Evolutionary conservation across 2,113 vertebrate genomes (phyloP).

Genomic region (Microtus oregoni): DNA sequence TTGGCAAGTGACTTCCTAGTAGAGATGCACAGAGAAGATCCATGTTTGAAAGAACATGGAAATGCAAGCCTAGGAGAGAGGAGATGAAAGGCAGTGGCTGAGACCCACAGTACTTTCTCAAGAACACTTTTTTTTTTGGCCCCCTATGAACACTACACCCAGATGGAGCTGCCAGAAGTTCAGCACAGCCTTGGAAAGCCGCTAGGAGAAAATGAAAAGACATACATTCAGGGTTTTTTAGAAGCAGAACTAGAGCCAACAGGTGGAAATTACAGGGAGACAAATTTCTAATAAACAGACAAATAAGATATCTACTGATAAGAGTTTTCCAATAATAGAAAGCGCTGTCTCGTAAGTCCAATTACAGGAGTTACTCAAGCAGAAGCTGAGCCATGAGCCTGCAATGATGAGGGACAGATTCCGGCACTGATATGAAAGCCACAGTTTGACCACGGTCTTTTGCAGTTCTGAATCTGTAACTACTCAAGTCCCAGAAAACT

Average conservation of each 20-base stretch:
- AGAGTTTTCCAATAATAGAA: conserved; percentile 18
- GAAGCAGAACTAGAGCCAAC: not conserved
- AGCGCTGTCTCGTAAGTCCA: not conserved
- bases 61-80: not conserved
- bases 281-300: not conserved
- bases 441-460: not conserved
- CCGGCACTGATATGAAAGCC: not conserved
- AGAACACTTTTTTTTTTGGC: not conserved
- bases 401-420: conserved; percentile 42
- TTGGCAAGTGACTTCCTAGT: not conserved
- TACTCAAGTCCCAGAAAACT: not conserved
- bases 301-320: conserved; percentile 5
- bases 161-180: not conserved
- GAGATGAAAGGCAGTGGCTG: not conserved
- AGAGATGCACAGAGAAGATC: not conserved
- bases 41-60: not conserved
- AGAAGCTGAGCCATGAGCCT: conserved; percentile 39
- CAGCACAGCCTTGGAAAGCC: not conserved
- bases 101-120: not conserved
- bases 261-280: not conserved
- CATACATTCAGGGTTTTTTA: not conserved
- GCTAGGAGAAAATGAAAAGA: not conserved
- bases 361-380: conserved; percentile 46
- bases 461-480: not conserved
- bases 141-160: not conserved